phyloP scores from a whole-genome alignment of 2,888 invertebrate genomes.

The Protodeltote pygarga region DNA sequence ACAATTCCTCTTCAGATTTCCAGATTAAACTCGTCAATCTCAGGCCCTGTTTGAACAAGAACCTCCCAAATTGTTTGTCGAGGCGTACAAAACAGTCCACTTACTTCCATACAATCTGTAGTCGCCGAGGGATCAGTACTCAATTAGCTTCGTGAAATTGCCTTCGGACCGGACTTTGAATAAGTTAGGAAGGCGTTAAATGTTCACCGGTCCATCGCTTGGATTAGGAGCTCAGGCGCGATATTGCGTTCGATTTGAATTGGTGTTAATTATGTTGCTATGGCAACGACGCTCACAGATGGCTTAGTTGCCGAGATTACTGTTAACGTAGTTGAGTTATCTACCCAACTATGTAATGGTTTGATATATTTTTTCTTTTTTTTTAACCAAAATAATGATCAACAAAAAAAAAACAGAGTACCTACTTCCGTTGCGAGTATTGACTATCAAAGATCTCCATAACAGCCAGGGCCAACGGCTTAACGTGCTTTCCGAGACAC shows the following conservation, averaged over 20 bases:
- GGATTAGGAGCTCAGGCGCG: background rate
- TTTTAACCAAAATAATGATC: no score
- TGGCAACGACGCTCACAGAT: no score
- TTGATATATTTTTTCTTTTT: no score
- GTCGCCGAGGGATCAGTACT: conserved; percentile 32
- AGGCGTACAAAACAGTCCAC: conserved; percentile 16
- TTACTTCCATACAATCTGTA: conserved; percentile 25
- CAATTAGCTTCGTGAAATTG: conserved; percentile 51
- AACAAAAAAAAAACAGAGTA: no score
- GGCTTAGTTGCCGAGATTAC: no score
- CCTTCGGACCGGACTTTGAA: conserved; percentile 47
- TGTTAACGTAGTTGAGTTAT: no score
- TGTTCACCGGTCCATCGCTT: conserved; percentile 23
- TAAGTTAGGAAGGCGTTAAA: conserved; percentile 45
- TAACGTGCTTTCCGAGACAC: no score
- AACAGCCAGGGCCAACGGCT: no score
- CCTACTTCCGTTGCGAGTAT: no score
- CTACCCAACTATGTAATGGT: no score
- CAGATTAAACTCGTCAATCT: background rate
- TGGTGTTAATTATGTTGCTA: background rate
- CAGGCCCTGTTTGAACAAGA: conserved; percentile 5
- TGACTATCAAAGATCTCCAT: no score
- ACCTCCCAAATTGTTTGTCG: conserved; percentile 15
- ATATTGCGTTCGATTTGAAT: conserved; percentile 13
- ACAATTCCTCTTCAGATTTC: no score